Evolutionary conservation across 1,140 invertebrate species (phyloP).

Genomic region (Nephotettix cincticeps): DNA sequence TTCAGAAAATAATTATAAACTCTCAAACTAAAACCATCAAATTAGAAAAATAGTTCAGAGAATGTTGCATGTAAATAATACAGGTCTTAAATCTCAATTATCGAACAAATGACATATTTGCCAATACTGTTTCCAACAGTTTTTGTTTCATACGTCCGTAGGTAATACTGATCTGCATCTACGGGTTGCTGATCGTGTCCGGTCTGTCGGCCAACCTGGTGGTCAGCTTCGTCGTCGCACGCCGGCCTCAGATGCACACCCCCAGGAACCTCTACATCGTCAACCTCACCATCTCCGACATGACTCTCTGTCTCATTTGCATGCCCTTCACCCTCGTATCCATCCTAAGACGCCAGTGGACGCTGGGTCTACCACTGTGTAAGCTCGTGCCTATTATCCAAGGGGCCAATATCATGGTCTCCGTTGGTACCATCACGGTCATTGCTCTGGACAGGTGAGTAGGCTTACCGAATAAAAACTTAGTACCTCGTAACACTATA

Average conservation of each 20-base stretch:
- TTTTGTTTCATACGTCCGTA: not conserved
- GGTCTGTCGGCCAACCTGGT: conserved; percentile 49
- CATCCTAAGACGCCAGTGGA: conserved; percentile 45
- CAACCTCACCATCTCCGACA: conserved; percentile 59
- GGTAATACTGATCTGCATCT: conserved; percentile 44
- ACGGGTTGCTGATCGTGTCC: conserved; percentile 46
- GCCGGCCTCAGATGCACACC: conserved; percentile 51
- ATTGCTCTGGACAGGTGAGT: conserved; percentile 59
- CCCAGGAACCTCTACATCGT: conserved; percentile 63
- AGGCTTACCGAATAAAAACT: no score
- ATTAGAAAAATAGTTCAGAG: no score
- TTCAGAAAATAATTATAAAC: not conserved
- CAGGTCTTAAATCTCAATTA: no score
- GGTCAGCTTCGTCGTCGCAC: conserved; percentile 49
- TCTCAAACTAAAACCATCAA: no score
- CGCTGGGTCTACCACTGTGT: conserved; percentile 52
- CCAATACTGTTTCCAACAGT: no score
- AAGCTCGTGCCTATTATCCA: conserved; percentile 56
- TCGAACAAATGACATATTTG: no score
- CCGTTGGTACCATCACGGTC: conserved; percentile 59
- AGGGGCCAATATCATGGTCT: conserved; percentile 61
- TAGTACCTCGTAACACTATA: no score
- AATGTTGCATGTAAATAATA: no score
- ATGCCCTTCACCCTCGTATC: conserved; percentile 57
- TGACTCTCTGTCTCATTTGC: conserved; percentile 57